Evolutionary conservation across 92 coral and sea anemone species (phyloP).

Genomic region (Muricea muricata): DNA sequence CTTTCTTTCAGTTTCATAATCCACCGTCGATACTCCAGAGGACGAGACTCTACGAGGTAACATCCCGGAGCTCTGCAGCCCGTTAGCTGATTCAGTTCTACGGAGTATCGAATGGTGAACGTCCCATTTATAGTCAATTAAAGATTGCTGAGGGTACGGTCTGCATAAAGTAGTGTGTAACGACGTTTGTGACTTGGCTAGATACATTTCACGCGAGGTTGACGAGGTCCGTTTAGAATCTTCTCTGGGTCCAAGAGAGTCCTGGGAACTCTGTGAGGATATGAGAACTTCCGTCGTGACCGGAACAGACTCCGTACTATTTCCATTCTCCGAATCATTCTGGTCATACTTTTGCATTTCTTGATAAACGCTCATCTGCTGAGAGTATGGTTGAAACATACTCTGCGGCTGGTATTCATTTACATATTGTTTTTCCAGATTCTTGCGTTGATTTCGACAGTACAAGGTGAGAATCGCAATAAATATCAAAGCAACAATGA

Average conservation of each 20-base stretch:
- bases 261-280: background rate
- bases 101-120: conserved; percentile 2
- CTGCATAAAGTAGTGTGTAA: background rate
- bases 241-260: background rate
- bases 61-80: background rate
- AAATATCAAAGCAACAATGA: conserved; percentile 43
- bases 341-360: conserved; percentile 23
- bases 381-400: background rate
- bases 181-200: conserved; percentile 1
- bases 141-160: background rate
- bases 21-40: background rate
- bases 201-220: background rate
- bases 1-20: background rate
- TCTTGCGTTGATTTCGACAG: conserved; percentile 37
- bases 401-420: conserved; percentile 9
- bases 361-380: background rate
- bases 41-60: background rate
- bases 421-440: conserved; percentile 27
- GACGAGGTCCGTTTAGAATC: background rate
- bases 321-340: background rate
- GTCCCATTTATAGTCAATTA: background rate
- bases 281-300: background rate
- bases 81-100: background rate
- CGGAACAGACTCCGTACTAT: background rate
- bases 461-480: conserved; percentile 5